A percentile compares a stretch with the other conserved stretches of the same genome.
Evolutionary conservation across 2,113 vertebrate species (phyloP).

Genomic region (Equus przewalskii): DNA sequence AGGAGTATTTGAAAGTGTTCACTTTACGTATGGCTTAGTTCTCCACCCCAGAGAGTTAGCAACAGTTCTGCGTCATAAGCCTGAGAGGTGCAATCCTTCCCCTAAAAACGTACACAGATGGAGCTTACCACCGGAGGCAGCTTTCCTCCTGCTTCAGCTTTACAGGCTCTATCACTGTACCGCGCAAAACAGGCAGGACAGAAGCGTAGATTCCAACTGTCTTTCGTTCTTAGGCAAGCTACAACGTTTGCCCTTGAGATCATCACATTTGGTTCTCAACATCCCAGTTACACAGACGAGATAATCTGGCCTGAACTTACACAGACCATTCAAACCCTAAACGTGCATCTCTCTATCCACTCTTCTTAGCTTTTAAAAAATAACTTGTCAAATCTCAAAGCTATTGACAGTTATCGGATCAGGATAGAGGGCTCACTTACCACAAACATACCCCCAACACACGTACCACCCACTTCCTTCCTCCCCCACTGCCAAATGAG

Average conservation of each 20-base stretch:
- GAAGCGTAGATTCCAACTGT: background rate
- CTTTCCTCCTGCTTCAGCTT: background rate
- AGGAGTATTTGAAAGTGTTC: background rate
- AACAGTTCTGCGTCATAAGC: background rate
- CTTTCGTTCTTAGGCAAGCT: slow-evolving; percentile 43
- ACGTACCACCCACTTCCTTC: slow-evolving; percentile 30
- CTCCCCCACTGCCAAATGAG: background rate
- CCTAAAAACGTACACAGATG: background rate
- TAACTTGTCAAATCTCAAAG: background rate
- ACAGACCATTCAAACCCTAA: background rate
- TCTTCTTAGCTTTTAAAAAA: slow-evolving; percentile 38
- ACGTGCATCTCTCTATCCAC: background rate
- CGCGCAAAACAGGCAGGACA: background rate
- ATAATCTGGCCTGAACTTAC: background rate
- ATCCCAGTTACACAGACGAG: background rate
- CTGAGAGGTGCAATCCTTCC: background rate
- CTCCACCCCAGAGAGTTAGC: background rate
- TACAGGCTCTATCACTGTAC: background rate
- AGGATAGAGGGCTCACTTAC: background rate
- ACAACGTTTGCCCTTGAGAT: background rate
- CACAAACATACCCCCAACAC: background rate
- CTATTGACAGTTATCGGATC: slow-evolving; percentile 21
- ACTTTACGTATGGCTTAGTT: background rate
- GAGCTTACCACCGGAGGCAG: background rate
- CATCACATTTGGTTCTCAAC: background rate